Conservation (phyloP, 1,140 invertebrate genomes). For the Oreohelix idahoensis region DNA sequence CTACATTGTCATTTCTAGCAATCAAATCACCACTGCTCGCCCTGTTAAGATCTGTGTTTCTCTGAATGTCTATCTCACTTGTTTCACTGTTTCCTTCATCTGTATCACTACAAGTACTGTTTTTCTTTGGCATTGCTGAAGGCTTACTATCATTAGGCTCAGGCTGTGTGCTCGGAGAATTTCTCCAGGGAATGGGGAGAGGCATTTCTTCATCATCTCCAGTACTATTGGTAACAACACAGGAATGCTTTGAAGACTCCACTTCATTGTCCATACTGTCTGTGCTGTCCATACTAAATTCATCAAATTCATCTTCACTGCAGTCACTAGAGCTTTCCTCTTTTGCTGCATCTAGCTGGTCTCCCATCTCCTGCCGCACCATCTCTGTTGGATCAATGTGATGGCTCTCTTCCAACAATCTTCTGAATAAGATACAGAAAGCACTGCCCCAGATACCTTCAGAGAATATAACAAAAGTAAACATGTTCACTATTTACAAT, state of each 20-base stretch:
- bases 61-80: background rate
- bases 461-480: background rate
- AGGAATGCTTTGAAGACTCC: too few relatives aligned
- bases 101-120: background rate
- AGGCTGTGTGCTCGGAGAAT: background rate
- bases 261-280: background rate
- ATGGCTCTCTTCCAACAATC: slow-evolving; percentile 70
- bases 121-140: background rate
- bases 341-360: slow-evolving; percentile 58
- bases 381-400: slow-evolving; percentile 71
- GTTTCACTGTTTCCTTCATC: background rate
- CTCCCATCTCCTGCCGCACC: slow-evolving; percentile 68
- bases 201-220: too few relatives aligned
- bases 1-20: background rate
- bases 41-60: background rate
- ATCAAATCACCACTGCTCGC: background rate
- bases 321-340: slow-evolving; percentile 50
- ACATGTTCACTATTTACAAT: background rate
- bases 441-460: slow-evolving; percentile 76
- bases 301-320: slow-evolving; percentile 57
- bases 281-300: slow-evolving; percentile 39
- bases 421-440: slow-evolving; percentile 75
- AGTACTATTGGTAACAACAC: too few relatives aligned
- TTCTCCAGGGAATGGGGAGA: background rate
- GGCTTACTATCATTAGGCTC: background rate